Evolutionary conservation across 2,888 invertebrate species (phyloP), one percentile per base, ranked within the genome.

Genomic region (Eilema sororculum): DNA sequence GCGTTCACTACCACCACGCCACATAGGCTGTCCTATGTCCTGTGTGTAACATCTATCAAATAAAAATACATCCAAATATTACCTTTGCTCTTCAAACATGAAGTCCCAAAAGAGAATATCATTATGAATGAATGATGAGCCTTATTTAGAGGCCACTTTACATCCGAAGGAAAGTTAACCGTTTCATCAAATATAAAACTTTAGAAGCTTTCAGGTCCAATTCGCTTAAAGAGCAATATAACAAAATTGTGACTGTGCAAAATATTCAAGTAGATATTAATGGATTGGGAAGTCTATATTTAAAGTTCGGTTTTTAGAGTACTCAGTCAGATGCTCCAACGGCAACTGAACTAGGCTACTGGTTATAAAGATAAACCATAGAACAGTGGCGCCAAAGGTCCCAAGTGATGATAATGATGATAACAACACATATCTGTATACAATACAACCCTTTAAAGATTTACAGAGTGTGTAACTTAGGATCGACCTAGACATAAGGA

Each of bases 121-220:
- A 64, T 68, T 60, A 73, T 79, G 70, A 79, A 79, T 79, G 60
- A 74, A 28, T 81, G 77, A 79, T 72, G 70, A 77, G 64, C 33
- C 63, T 46, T 72, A 72, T 75, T 75, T 73, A 66, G 16, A 69
- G 69, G 69, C 72, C 69, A 67, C 67, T 72, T 76, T 68, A 46
- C 59, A 56, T 70, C 69, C 67, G 22, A 56, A 70, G n/a, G 28
- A 60, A 71, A 69, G 67, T 46, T 72, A 69, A 66, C 72, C 69
- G 74, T 30, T 33, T 73, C 72, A 67, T 72, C 79, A 76, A 71
- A 71, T 70, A 58, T n/a, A 68, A 73, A 78, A 66, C 76, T 78
- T 66, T 46, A 10, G 20, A 69, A 71, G 64, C 76, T 79, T 80
- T 67, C 41, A 72, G 72, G 24, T 28, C 37, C 30, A 63, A 61